Percentiles rank a stretch among this genome's conserved stretches.
Conservation (phyloP, 1,140 invertebrate genomes). For the Lepidurus packardi region DNA sequence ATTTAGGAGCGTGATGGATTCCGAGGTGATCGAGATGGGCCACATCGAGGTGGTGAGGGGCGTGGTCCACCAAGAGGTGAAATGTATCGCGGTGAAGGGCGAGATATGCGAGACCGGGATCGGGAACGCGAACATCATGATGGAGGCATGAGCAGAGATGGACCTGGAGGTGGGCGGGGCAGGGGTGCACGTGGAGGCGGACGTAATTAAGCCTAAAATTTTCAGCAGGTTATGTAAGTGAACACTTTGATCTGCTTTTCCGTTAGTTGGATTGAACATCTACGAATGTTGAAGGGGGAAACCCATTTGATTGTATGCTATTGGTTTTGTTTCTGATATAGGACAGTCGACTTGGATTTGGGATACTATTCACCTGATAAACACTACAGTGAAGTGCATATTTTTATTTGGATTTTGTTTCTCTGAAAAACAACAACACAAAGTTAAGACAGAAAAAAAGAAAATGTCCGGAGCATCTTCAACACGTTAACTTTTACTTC, state of each 20-base stretch:
- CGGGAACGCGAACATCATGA: background rate
- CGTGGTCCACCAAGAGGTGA: background rate
- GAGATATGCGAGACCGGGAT: slow-evolving; percentile 3
- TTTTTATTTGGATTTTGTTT: background rate
- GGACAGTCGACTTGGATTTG: background rate
- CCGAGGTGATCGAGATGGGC: background rate
- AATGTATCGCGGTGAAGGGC: background rate
- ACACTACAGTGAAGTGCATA: slow-evolving; percentile 21
- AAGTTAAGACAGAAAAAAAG: background rate
- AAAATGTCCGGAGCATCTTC: background rate
- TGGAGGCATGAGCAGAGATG: background rate
- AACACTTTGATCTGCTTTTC: background rate
- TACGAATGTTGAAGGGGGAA: background rate
- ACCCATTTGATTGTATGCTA: background rate
- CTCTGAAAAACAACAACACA: background rate
- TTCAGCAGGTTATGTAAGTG: background rate
- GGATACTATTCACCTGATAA: background rate
- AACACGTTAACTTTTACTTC: background rate
- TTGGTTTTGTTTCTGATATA: background rate
- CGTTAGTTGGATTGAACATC: background rate
- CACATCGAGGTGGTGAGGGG: background rate
- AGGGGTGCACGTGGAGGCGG: background rate
- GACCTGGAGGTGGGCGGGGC: background rate
- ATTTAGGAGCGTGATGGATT: background rate
- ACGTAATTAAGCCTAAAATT: background rate